These are phyloP conservation scores for Characodon lateralis DNA, from an alignment of 2,797 vertebrate species.

Conservation along the genomic window DNA sequence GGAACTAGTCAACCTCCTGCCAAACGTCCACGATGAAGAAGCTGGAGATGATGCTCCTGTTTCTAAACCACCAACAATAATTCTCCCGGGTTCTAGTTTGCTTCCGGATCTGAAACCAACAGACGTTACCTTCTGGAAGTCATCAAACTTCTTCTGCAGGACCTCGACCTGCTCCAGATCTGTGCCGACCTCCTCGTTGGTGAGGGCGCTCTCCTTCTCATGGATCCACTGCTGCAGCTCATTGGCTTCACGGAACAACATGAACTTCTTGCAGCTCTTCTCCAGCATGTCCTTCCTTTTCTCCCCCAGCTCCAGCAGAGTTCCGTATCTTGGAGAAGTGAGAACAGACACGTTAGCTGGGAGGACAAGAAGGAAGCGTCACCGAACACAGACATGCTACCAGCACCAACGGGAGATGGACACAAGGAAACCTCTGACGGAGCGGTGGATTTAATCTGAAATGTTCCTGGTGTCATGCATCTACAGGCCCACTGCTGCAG, in stretches of 20 bases:
- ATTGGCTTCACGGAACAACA: conserved; percentile 96
- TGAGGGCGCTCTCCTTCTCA: conserved; percentile 94
- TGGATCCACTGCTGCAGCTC: conserved; percentile 99
- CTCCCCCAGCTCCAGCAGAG: conserved; percentile 92
- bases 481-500: neutral
- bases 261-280: conserved; percentile 99
- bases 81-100: too few relatives aligned
- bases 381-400: conserved; percentile 3
- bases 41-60: too few relatives aligned
- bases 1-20: too few relatives aligned
- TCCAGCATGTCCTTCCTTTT: conserved; percentile 98
- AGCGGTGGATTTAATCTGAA: neutral
- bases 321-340: conserved; percentile 84
- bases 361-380: neutral
- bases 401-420: neutral
- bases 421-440: neutral
- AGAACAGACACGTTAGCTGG: neutral
- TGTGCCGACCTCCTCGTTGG: conserved; percentile 92
- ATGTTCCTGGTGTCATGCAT: neutral
- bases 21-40: too few relatives aligned
- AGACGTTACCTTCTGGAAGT: conserved; percentile 93
- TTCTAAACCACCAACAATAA: too few relatives aligned
- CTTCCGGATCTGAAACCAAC: neutral
- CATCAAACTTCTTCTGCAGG: conserved; percentile 98
- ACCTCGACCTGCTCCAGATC: conserved; percentile 99